Evolutionary conservation across 2,113 vertebrate genomes (phyloP).

Genomic region (Herpetotheres cachinnans): DNA sequence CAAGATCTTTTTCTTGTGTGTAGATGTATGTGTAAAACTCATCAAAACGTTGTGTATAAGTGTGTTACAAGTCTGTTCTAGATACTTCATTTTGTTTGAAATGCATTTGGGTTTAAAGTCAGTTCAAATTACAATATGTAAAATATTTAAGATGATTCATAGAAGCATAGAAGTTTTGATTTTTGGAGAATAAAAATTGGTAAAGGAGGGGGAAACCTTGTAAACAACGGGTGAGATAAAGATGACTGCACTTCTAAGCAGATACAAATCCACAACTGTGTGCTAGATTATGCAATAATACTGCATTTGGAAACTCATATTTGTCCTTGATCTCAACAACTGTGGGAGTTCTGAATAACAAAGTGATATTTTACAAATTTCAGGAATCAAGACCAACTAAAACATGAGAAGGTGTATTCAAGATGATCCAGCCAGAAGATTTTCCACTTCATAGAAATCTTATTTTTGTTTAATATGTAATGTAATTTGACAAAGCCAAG

Average conservation of each 20-base stretch:
- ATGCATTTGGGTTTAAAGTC: neutral
- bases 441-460: slow-evolving; percentile 13
- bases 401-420: slow-evolving; percentile 25
- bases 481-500: neutral
- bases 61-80: neutral
- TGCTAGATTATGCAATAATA: neutral
- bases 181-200: neutral
- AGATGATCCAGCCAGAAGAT: slow-evolving; percentile 51
- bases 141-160: neutral
- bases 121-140: neutral
- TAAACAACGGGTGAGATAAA: neutral
- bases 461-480: slow-evolving; percentile 18
- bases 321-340: neutral
- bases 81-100: neutral
- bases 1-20: neutral
- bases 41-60: neutral
- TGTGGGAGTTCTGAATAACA: slow-evolving; percentile 11
- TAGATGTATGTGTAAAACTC: neutral
- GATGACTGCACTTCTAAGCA: neutral
- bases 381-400: slow-evolving; percentile 37
- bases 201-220: neutral
- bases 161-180: neutral
- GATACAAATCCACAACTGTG: neutral
- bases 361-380: slow-evolving; percentile 24
- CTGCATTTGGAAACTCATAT: neutral